Evolutionary conservation across 2,113 vertebrate species (phyloP), one percentile per base, ranked within the genome.

Genomic region (Entomyzon cyanotis): DNA sequence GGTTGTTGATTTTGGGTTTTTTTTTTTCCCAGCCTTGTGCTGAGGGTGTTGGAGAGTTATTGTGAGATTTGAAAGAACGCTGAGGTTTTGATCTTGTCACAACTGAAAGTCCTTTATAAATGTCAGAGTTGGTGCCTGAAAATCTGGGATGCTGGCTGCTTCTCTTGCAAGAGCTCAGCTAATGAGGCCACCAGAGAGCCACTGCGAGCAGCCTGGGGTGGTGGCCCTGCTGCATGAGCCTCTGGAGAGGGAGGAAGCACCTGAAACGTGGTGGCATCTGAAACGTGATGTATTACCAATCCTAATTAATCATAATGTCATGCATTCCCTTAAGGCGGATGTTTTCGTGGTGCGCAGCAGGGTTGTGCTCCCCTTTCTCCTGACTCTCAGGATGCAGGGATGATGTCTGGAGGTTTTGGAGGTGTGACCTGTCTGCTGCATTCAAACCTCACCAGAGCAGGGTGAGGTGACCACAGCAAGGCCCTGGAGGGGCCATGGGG

Each of bases 101-200:
- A 8, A 87, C 76, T 85, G 91, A 77, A 97, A 96, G 80, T 96
- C 84, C 94, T 97, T 97, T 90, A 78, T 97, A 97, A 97, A 98
- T 98, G 97, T 97, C 97, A 97, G 95, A 84, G 85, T 76, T 92
- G 93, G 93, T 73, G 94, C 62, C 24, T 89, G 92, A 62, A 90
- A 95, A 97, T 97, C 97, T 97, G 96, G 97, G 96, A 93, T 58
- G 9, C 68, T 3, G 21, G 53, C 83, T 53, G 67, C 97, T 94
- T 56, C 2, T 71, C 93, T 93, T 83, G 89, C 1, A 13, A 93
- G 87, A 89, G 77, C 80, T 75, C n/a, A 0, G 96, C 95, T 98
- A 98, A 98, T 96, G 97, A 98, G 97, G 97, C 98, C 98, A 97
- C 97, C 90, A 76, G 98, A 98, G 98, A 98, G 73, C 70, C 69